A percentile compares a stretch with the other conserved stretches of the same genome.
These are phyloP conservation scores for Tangara arthus DNA, from an alignment of 2,797 vertebrate species.

Conservation along the genomic window DNA sequence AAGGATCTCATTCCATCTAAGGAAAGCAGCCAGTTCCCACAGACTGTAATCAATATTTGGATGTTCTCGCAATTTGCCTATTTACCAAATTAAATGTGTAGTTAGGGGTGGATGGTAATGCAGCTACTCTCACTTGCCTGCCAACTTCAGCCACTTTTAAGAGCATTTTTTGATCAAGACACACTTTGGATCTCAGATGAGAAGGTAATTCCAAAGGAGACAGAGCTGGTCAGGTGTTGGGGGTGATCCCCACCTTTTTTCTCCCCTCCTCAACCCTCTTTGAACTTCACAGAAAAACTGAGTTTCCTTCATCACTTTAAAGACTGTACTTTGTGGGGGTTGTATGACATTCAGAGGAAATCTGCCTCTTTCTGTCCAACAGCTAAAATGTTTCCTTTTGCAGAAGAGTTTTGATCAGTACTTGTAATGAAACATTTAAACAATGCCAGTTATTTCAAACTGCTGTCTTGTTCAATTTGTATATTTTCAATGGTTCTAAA, in stretches of 20 bases:
- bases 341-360: not conserved
- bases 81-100: not conserved
- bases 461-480: not conserved
- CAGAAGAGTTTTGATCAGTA: not conserved
- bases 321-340: not conserved
- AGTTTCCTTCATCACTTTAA: not conserved
- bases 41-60: not conserved
- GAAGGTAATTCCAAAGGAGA: not conserved
- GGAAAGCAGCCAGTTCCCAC: not conserved
- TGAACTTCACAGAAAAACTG: not conserved
- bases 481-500: not conserved
- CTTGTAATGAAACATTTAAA: not conserved
- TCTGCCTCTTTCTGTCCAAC: rapidly evolving
- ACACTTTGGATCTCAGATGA: not conserved
- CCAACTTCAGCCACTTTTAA: not conserved
- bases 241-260: not conserved
- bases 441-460: not conserved
- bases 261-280: rapidly evolving
- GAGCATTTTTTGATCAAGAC: not conserved
- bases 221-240: not conserved
- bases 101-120: not conserved
- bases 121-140: not conserved
- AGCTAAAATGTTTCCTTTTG: not conserved
- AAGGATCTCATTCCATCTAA: not conserved
- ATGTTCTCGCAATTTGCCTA: not conserved